Percentiles rank a stretch among this genome's conserved stretches.
These are phyloP conservation scores for Hirundo rustica DNA, from an alignment of 2,797 vertebrate genomes.

Conservation along the genomic window DNA sequence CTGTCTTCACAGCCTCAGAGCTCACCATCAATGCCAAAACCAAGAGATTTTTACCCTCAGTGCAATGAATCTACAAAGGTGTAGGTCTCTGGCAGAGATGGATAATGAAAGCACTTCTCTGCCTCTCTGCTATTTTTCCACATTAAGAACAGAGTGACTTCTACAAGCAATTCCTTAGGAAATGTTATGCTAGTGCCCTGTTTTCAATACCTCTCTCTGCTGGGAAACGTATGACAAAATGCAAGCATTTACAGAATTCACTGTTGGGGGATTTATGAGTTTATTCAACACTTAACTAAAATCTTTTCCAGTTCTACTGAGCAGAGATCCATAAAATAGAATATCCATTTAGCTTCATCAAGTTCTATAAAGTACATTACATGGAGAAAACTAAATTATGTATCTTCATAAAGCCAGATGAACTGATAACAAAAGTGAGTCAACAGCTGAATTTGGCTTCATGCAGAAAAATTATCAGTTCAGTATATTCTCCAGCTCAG, in stretches of 20 bases:
- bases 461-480: neutral
- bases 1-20: neutral
- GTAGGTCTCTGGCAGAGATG: neutral
- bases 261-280: neutral
- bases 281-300: neutral
- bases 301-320: neutral
- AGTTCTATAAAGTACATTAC: neutral
- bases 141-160: neutral
- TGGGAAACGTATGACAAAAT: neutral
- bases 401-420: neutral
- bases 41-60: neutral
- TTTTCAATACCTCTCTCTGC: neutral
- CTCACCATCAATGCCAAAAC: neutral
- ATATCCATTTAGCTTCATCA: neutral
- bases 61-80: accelerated
- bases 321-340: neutral
- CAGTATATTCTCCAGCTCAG: neutral
- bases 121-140: neutral
- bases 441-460: neutral
- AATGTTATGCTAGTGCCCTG: too few species aligned
- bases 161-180: neutral
- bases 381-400: neutral
- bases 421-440: neutral
- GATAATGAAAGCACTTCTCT: neutral
- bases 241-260: neutral